A percentile compares a stretch with the other conserved stretches of the same genome.
Conservation (phyloP, 2,113 vertebrate species). For the Crotalus helleri region DNA sequence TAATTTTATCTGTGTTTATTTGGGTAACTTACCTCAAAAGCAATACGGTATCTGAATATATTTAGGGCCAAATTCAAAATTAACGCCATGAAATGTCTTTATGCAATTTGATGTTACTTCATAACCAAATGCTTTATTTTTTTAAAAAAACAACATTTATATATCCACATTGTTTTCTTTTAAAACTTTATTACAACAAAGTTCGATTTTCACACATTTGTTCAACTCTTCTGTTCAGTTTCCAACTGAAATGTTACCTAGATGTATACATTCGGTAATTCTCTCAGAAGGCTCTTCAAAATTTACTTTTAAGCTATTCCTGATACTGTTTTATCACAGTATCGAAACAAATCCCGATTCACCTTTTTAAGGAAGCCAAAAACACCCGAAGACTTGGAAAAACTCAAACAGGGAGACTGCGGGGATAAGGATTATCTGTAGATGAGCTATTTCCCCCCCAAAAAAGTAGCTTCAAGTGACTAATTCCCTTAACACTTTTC, state of each 20-base stretch:
- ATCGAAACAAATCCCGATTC: not conserved
- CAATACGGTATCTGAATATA: not conserved
- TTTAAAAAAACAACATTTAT: constrained; percentile 1
- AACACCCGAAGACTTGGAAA: not conserved
- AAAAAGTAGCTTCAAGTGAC: not conserved
- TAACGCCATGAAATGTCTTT: constrained; percentile 40
- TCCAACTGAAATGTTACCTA: constrained; percentile 4
- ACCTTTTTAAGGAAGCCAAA: not conserved
- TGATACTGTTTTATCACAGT: not conserved
- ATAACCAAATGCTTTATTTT: constrained; percentile 2
- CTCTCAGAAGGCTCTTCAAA: not conserved
- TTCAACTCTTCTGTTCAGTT: constrained; percentile 3
- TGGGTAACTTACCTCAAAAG: not conserved
- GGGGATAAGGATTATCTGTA: not conserved
- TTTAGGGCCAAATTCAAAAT: not conserved
- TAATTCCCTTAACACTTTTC: not conserved
- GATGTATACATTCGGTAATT: not conserved
- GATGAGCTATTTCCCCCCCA: not conserved
- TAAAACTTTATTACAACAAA: constrained; percentile 5
- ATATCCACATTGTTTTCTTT: not conserved
- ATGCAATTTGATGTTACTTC: constrained; percentile 44
- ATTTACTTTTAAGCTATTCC: not conserved
- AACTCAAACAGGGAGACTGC: not conserved
- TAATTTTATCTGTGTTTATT: not conserved
- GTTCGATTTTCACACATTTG: not conserved